Evolutionary conservation across 2,888 invertebrate genomes (phyloP).

Genomic region (Ptilodon capucinus): DNA sequence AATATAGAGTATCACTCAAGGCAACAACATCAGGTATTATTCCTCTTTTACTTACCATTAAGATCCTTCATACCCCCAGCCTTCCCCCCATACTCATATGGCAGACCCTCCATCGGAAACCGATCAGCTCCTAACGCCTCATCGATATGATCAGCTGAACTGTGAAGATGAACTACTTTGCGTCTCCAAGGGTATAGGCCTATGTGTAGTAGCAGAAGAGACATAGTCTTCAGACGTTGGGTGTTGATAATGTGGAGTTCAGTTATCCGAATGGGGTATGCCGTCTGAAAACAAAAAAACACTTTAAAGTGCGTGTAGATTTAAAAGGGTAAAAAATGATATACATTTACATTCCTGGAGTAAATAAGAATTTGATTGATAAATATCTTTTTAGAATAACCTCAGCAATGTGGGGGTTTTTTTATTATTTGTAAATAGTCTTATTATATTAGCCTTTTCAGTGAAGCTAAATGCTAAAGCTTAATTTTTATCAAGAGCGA

Average conservation of each 20-base stretch:
- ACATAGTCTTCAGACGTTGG: constrained; percentile 87
- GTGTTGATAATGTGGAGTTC: constrained; percentile 92
- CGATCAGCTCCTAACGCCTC: constrained; percentile 78
- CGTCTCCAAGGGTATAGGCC: constrained; percentile 73
- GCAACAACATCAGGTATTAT: no score
- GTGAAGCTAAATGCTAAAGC: no score
- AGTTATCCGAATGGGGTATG: constrained; percentile 91
- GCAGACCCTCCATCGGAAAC: constrained; percentile 88
- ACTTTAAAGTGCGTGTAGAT: no score
- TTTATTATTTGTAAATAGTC: no score
- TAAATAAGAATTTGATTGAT: no score
- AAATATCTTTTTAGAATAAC: no score
- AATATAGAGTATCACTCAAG: no score
- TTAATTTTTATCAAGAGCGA: no score
- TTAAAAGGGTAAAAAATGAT: no score
- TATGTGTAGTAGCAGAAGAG: constrained; percentile 78
- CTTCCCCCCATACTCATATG: constrained; percentile 91
- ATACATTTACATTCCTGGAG: no score
- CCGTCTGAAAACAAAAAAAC: constrained; percentile 84
- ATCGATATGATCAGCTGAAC: constrained; percentile 57
- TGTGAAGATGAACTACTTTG: constrained; percentile 63
- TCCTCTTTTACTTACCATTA: constrained; percentile 79
- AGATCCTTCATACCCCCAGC: constrained; percentile 88
- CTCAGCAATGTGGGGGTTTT: no score
- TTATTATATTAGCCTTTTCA: no score